Evolutionary conservation across 2,113 vertebrate species (phyloP), one percentile per base, ranked within the genome.

Genomic region (Alligator sinensis): DNA sequence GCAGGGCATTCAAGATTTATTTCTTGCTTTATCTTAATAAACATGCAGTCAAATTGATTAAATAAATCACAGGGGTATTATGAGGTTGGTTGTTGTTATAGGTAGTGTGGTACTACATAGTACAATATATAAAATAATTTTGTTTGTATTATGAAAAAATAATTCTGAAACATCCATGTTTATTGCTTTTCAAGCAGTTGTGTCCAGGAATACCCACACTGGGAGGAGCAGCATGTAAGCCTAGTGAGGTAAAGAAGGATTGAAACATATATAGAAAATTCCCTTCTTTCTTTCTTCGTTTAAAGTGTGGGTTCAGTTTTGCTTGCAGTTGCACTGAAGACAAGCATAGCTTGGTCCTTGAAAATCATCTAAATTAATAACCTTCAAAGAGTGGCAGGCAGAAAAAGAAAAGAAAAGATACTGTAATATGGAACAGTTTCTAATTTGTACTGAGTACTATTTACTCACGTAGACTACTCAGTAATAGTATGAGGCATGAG

Each of bases 21-120:
- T 75, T 11, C 2, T 5, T 1, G 0, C 66, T 62, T 27, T 5
- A 27, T 47, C 63, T 70, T 19, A 11, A 12, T 5, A 2, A 4
- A 0, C 7, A 21, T 18, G 17, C 11, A 25, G n/a, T 24, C 27
- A 21, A 11, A 3, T 13, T 18, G 13, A 28, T 18, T 6, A 2
- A 9, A 4, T 5, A 3, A 57, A 74, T 13, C 24, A 0, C 8
- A 4, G 3, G 19, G 16, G 13, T 61, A 18, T 19, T 72, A 21
- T 19, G 86, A 11, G 22, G 9, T 61, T 6, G 9, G 5, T 74
- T 47, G 70, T 47, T 74, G 47, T 47, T 47, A 47, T 47, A 47
- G 47, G 47, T 47, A 47, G 8, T 47, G 9, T 47, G 47, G 47
- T 47, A 47, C 47, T 47, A 47, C 7, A 47, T 47, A 47, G 47